phyloP scores from a whole-genome alignment of 2,888 invertebrate genomes.

The Sialis lutaria region DNA sequence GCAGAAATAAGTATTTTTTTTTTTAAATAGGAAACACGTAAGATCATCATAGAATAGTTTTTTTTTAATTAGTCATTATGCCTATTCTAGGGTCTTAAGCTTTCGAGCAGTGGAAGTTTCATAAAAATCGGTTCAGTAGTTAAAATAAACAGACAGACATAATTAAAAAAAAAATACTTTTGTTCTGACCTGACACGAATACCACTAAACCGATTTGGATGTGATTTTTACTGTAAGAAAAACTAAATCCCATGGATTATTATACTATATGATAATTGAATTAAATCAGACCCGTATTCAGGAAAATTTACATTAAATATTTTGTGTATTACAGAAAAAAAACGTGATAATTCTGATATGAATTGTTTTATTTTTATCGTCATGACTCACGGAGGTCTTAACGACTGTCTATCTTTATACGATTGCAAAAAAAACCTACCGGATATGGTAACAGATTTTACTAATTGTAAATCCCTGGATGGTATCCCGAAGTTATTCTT shows the following conservation, averaged over 20 bases:
- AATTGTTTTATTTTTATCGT: slow-evolving; percentile 42
- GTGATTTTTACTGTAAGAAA: too few species aligned
- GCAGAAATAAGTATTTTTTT: too few species aligned
- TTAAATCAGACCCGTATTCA: not conserved
- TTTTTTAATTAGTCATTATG: too few species aligned
- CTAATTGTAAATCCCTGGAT: slow-evolving; percentile 33
- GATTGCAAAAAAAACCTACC: slow-evolving; percentile 38
- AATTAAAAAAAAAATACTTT: not conserved
- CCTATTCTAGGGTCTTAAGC: too few species aligned
- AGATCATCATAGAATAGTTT: too few species aligned
- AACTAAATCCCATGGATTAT: not conserved
- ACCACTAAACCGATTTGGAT: too few species aligned
- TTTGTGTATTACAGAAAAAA: not conserved
- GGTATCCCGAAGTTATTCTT: slow-evolving; percentile 56
- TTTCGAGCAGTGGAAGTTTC: too few species aligned
- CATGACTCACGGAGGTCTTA: slow-evolving; percentile 47
- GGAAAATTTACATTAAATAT: not conserved
- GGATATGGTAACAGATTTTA: slow-evolving; percentile 38
- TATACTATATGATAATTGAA: not conserved
- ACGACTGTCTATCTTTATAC: slow-evolving; percentile 32
- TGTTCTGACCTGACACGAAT: too few species aligned
- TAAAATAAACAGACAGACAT: not conserved
- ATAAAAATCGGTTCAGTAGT: not conserved
- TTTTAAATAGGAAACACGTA: too few species aligned
- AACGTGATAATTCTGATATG: slow-evolving; percentile 31